These are phyloP conservation scores for Uloborus diversus DNA, from an alignment of 1,140 invertebrate genomes.

Conservation along the genomic window DNA sequence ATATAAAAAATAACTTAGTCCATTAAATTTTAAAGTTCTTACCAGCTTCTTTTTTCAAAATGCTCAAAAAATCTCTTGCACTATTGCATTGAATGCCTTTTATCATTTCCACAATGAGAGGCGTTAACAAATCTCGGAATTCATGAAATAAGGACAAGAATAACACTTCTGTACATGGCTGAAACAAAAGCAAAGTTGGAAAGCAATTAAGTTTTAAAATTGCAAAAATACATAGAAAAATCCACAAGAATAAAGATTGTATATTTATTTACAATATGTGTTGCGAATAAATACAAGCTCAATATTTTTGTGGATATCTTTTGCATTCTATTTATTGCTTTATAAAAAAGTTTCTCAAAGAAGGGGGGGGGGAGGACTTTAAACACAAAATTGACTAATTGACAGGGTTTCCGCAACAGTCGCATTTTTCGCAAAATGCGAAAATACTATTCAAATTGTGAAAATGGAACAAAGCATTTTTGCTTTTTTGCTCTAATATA, in stretches of 20 bases:
- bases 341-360: no score
- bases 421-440: no score
- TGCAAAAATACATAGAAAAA: constrained; percentile 26
- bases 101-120: constrained; percentile 79
- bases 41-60: constrained; percentile 87
- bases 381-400: no score
- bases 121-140: constrained; percentile 75
- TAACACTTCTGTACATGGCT: constrained; percentile 87
- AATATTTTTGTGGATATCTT: no score
- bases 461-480: no score
- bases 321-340: no score
- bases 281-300: no score
- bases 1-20: no score
- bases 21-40: constrained; percentile 26
- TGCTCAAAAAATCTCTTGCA: constrained; percentile 76
- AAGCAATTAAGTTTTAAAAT: constrained; percentile 25
- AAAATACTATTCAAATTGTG: no score
- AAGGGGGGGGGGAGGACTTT: no score
- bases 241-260: neutral
- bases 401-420: no score
- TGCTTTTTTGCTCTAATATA: no score
- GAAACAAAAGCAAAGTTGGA: constrained; percentile 62
- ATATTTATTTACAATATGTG: neutral
- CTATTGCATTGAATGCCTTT: constrained; percentile 68
- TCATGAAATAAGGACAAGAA: constrained; percentile 86